Percentiles rank a stretch among this genome's conserved stretches.
phyloP scores from a whole-genome alignment of 2,113 vertebrate species.

The Cyanistes caeruleus region DNA sequence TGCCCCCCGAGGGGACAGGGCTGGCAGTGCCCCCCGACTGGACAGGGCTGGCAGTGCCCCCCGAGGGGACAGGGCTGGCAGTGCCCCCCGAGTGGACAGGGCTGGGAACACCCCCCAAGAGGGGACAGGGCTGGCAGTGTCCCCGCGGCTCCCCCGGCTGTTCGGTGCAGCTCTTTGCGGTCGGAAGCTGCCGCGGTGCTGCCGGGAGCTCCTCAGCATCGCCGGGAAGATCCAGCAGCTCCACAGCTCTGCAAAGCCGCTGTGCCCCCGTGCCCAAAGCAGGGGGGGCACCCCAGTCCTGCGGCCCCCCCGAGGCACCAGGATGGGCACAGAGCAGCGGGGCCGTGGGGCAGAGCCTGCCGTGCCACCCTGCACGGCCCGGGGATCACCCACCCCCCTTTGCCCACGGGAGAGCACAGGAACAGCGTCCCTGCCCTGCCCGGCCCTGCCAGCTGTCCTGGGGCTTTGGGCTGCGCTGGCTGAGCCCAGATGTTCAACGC shows the following conservation, averaged over 20 bases:
- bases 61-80: not conserved
- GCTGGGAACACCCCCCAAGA: too few relatives aligned
- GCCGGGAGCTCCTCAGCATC: not conserved
- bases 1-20: not conserved
- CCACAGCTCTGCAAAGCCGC: not conserved
- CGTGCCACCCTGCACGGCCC: too few relatives aligned
- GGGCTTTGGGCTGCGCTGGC: not conserved
- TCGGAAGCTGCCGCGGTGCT: not conserved
- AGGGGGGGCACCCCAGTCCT: not conserved
- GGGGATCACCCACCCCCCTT: not conserved
- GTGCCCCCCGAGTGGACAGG: too few relatives aligned
- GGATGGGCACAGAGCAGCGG: not conserved
- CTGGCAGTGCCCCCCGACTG: not conserved
- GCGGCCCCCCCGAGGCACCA: not conserved
- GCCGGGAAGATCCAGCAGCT: fast-evolving
- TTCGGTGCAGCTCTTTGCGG: too few relatives aligned
- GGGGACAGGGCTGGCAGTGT: too few relatives aligned
- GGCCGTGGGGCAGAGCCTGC: fast-evolving
- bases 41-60: not conserved
- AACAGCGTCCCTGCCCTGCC: not conserved
- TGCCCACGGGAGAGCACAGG: too few relatives aligned
- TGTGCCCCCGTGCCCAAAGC: too few relatives aligned
- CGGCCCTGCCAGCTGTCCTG: not conserved
- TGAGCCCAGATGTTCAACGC: not conserved
- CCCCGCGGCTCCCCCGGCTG: not conserved